Conservation (phyloP, 2,797 vertebrate species). For the Anguilla megastoma region DNA sequence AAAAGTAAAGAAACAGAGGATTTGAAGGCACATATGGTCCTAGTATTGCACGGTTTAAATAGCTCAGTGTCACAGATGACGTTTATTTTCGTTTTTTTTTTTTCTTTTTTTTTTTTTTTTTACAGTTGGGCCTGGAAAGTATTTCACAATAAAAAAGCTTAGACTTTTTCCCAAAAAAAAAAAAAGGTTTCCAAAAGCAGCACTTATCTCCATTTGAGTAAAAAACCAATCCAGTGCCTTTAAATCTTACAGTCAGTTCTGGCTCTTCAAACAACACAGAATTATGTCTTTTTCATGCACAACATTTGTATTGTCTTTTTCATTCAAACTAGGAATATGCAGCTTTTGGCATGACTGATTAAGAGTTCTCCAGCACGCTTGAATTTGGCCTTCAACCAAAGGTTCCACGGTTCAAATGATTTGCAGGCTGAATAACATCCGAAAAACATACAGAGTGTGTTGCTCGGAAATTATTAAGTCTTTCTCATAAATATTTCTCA, state of each 20-base stretch:
- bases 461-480: neutral
- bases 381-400: neutral
- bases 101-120: constrained; percentile 24
- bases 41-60: constrained; percentile 35
- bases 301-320: constrained; percentile 15
- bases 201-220: constrained; percentile 17
- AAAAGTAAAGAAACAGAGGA: constrained; percentile 26
- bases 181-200: neutral
- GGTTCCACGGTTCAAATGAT: constrained; percentile 7
- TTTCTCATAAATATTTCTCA: constrained; percentile 5
- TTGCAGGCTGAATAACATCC: neutral
- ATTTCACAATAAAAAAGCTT: constrained; percentile 23
- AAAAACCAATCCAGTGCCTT: constrained; percentile 24
- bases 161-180: constrained; percentile 6
- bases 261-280: constrained; percentile 16
- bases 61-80: constrained; percentile 31
- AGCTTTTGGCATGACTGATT: neutral
- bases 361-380: neutral
- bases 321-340: neutral
- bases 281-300: neutral
- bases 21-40: constrained; percentile 37
- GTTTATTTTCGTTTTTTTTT: constrained; percentile 30
- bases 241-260: constrained; percentile 14
- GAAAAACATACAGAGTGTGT: too few species aligned
- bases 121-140: constrained; percentile 30